Evolutionary conservation across 1,140 invertebrate genomes (phyloP).

Genomic region (Sogatella furcifera): DNA sequence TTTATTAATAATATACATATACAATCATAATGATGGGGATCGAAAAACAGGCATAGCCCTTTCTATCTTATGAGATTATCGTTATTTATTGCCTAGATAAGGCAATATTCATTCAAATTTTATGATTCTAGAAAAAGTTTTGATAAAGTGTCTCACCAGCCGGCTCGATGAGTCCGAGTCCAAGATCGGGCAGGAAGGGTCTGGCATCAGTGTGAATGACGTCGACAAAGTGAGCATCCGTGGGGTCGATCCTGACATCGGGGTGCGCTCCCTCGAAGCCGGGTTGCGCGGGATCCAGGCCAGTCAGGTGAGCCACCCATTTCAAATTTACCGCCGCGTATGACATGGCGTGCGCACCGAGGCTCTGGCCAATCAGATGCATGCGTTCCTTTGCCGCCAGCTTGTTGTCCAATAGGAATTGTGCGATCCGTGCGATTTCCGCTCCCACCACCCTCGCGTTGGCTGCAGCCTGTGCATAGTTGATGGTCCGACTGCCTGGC

Average conservation of each 20-base stretch:
- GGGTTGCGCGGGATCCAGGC: conserved; percentile 38
- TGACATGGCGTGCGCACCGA: conserved; percentile 33
- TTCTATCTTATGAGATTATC: too few species aligned
- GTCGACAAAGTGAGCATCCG: conserved; percentile 37
- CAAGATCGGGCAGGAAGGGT: conserved; percentile 31
- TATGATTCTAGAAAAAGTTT: too few species aligned
- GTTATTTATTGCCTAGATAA: too few species aligned
- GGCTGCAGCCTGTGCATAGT: conserved; percentile 31
- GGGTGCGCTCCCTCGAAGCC: conserved; percentile 33
- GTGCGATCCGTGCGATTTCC: conserved; percentile 25
- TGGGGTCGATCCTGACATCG: conserved; percentile 28
- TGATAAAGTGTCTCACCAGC: conserved; percentile 22
- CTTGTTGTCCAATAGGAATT: conserved; percentile 23
- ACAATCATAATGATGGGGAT: too few species aligned
- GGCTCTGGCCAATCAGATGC: conserved; percentile 34
- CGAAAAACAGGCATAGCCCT: too few species aligned
- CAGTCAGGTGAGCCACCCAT: conserved; percentile 28
- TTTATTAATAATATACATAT: too few species aligned
- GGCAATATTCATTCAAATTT: too few species aligned
- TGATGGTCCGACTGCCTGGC: conserved; percentile 24
- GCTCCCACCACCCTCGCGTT: conserved; percentile 34
- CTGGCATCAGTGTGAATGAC: conserved; percentile 37
- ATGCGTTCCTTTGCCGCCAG: conserved; percentile 21
- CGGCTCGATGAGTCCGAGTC: conserved; percentile 32
- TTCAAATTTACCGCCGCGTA: conserved; percentile 30